phyloP scores from a whole-genome alignment of 2,797 vertebrate genomes.

The Acanthis flammea region DNA sequence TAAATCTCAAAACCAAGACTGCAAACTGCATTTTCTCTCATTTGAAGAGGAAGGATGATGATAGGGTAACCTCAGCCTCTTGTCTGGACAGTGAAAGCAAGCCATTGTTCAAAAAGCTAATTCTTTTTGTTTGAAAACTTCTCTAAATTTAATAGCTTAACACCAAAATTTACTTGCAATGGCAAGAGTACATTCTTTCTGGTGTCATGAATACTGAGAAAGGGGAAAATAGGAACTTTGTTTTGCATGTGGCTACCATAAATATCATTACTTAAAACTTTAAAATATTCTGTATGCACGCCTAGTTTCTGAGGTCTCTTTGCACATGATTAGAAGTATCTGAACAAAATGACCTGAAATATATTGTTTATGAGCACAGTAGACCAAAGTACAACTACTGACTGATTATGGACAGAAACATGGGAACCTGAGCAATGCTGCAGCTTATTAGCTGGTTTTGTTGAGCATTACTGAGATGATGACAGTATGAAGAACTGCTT shows the following conservation, averaged over 20 bases:
- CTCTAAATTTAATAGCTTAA: background rate
- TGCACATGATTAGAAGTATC: background rate
- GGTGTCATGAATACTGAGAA: background rate
- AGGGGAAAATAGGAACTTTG: background rate
- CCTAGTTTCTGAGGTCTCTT: background rate
- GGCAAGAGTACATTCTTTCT: background rate
- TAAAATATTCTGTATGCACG: background rate
- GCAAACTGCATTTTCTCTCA: background rate
- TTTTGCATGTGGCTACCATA: background rate
- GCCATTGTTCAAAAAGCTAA: background rate
- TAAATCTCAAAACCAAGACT: background rate
- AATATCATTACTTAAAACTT: background rate
- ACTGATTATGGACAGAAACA: background rate
- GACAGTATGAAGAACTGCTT: background rate
- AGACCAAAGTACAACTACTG: background rate
- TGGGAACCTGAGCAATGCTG: background rate
- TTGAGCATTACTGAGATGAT: background rate
- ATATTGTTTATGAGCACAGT: background rate
- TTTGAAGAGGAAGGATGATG: background rate
- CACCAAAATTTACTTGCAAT: background rate
- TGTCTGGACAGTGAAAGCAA: background rate
- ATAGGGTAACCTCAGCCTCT: background rate
- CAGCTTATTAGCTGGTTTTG: background rate
- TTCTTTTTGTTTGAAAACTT: background rate
- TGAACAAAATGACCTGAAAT: background rate